A percentile compares a stretch with the other conserved stretches of the same genome.
Evolutionary conservation across 1,140 invertebrate species (phyloP).

Genomic region (Neodiprion virginianus): DNA sequence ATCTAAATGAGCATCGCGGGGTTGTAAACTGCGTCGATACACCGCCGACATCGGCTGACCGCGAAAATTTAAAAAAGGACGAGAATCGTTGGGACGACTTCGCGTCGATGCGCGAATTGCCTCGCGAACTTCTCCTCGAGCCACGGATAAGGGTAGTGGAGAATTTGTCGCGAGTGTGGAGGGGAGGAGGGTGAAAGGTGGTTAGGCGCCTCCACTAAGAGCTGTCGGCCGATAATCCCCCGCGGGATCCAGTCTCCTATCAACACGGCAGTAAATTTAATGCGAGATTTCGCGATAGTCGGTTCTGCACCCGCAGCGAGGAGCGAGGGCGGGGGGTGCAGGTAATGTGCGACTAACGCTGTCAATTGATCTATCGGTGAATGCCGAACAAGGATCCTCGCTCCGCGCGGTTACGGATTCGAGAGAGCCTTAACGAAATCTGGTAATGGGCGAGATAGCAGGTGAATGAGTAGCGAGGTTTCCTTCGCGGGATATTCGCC

Average conservation of each 20-base stretch:
- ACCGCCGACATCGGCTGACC: no score
- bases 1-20: neutral
- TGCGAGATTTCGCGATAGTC: conserved; percentile 48
- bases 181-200: conserved; percentile 8
- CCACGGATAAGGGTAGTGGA: conserved; percentile 12
- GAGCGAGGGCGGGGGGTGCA: conserved; percentile 19
- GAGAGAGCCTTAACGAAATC: conserved; percentile 51
- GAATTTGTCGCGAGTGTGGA: conserved; percentile 39
- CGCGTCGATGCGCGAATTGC: neutral
- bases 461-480: conserved; percentile 38
- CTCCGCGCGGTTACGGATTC: conserved; percentile 36
- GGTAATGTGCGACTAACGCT: conserved; percentile 49
- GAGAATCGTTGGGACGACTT: neutral
- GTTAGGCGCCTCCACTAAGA: conserved; percentile 3
- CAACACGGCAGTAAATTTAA: conserved; percentile 56
- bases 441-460: conserved; percentile 53
- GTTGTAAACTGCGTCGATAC: neutral
- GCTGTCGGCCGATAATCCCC: conserved; percentile 6
- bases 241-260: conserved; percentile 50
- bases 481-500: conserved; percentile 25
- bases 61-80: no score
- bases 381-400: conserved; percentile 19
- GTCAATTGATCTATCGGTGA: conserved; percentile 56
- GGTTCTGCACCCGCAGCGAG: conserved; percentile 12
- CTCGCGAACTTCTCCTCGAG: neutral